Conservation (phyloP, 2,797 vertebrate genomes). For the Coluber constrictor region DNA sequence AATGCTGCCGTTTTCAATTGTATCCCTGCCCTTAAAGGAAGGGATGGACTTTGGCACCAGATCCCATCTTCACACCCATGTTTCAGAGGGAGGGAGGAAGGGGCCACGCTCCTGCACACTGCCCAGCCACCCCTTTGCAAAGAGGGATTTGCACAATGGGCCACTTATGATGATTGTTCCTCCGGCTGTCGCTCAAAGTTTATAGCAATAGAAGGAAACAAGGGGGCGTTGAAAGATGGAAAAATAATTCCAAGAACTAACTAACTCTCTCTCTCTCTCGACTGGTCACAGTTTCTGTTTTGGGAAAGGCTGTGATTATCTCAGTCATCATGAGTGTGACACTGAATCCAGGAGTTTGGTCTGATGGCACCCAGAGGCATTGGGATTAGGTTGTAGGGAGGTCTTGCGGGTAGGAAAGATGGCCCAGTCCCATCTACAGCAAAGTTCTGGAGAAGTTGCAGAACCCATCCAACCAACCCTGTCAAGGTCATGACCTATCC, state of each 20-base stretch:
- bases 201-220: conserved; percentile 61
- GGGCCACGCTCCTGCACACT: not conserved
- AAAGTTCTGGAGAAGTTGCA: not conserved
- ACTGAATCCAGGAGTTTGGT: conserved; percentile 66
- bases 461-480: not conserved
- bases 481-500: not conserved
- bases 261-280: conserved; percentile 68
- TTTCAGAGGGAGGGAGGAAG: conserved; percentile 50
- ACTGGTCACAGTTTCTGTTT: conserved; percentile 73
- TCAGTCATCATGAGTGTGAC: conserved; percentile 64
- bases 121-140: not conserved
- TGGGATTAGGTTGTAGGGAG: conserved; percentile 60
- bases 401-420: conserved; percentile 55
- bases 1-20: conserved; percentile 63
- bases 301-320: conserved; percentile 71
- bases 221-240: conserved; percentile 68
- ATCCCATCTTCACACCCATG: conserved; percentile 83
- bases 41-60: conserved; percentile 75
- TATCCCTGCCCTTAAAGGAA: conserved; percentile 76
- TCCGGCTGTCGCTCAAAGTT: conserved; percentile 49
- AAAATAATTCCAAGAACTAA: conserved; percentile 53
- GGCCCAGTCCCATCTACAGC: conserved; percentile 55
- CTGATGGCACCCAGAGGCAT: conserved; percentile 65
- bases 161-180: conserved; percentile 25
- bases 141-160: not conserved